phyloP scores from a whole-genome alignment of 2,888 invertebrate genomes.

The Hypena proboscidalis region DNA sequence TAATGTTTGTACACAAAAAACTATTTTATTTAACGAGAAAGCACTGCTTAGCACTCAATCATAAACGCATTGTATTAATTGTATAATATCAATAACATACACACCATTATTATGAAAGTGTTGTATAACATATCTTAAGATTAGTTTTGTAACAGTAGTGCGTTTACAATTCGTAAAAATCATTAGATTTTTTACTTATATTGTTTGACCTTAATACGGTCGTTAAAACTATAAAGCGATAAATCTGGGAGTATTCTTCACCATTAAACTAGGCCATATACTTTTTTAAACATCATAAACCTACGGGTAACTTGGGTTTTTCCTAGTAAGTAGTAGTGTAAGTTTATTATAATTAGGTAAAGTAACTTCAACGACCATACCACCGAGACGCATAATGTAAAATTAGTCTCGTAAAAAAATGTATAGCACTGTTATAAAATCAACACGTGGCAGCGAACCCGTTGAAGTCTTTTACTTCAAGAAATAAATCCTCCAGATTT shows the following conservation, averaged over 20 bases:
- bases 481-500: too few relatives aligned
- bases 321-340: too few relatives aligned
- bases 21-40: too few relatives aligned
- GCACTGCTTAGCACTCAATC: too few relatives aligned
- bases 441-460: too few relatives aligned
- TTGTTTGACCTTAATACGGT: conserved; percentile 38
- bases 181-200: conserved; percentile 24
- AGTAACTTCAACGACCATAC: conserved; percentile 31
- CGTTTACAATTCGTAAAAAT: conserved; percentile 20
- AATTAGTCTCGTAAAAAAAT: too few relatives aligned
- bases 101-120: conserved; percentile 16
- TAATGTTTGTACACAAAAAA: too few relatives aligned
- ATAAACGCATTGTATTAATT: too few relatives aligned
- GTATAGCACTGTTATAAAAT: too few relatives aligned
- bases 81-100: conserved; percentile 13
- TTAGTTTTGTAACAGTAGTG: conserved; percentile 22
- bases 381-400: conserved; percentile 2
- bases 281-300: conserved; percentile 44
- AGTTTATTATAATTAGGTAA: not conserved
- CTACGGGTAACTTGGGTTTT: conserved; percentile 38
- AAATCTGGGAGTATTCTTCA: conserved; percentile 35
- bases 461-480: too few relatives aligned
- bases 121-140: conserved; percentile 29
- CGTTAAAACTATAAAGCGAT: conserved; percentile 34
- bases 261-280: conserved; percentile 41